Conservation (phyloP, 1,140 invertebrate species). For the Drosophila paulistorum region DNA sequence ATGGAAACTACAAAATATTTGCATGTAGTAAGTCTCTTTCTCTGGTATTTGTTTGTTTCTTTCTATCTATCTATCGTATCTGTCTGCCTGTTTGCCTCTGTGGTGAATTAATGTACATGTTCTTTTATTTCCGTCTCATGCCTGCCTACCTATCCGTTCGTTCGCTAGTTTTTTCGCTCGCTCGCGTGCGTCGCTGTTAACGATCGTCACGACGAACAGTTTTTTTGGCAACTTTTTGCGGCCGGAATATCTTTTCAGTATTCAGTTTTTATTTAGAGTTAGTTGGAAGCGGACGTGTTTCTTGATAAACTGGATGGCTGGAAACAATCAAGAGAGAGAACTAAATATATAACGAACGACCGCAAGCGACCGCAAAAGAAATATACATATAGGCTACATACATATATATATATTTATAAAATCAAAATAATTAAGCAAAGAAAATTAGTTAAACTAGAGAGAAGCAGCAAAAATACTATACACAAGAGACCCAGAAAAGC, state of each 20-base stretch:
- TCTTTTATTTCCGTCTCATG: conserved; percentile 74
- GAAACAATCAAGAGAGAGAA: conserved; percentile 67
- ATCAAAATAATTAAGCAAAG: conserved; percentile 66
- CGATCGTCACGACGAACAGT: conserved; percentile 48
- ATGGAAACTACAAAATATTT: not conserved
- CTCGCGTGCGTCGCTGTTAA: conserved; percentile 49
- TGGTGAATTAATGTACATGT: conserved; percentile 62
- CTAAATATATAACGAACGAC: conserved; percentile 43
- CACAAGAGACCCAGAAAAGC: conserved; percentile 22
- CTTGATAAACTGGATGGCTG: conserved; percentile 82
- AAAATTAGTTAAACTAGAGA: conserved; percentile 65
- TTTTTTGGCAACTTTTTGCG: conserved; percentile 71
- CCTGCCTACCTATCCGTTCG: conserved; percentile 2
- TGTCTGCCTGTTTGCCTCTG: conserved; percentile 16
- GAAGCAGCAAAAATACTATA: conserved; percentile 63
- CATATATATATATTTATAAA: conserved; percentile 62
- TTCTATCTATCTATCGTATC: not conserved
- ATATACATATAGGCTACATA: conserved; percentile 66
- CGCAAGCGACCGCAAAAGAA: conserved; percentile 70
- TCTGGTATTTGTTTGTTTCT: conserved; percentile 20
- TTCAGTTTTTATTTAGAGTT: conserved; percentile 81
- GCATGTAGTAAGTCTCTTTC: not conserved
- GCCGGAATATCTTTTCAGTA: conserved; percentile 54
- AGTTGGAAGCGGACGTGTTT: conserved; percentile 81
- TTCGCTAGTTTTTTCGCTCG: conserved; percentile 18